A percentile compares a stretch with the other conserved stretches of the same genome.
These are phyloP conservation scores for Hyperoodon ampullatus DNA, from an alignment of 2,113 vertebrate species.

Conservation along the genomic window DNA sequence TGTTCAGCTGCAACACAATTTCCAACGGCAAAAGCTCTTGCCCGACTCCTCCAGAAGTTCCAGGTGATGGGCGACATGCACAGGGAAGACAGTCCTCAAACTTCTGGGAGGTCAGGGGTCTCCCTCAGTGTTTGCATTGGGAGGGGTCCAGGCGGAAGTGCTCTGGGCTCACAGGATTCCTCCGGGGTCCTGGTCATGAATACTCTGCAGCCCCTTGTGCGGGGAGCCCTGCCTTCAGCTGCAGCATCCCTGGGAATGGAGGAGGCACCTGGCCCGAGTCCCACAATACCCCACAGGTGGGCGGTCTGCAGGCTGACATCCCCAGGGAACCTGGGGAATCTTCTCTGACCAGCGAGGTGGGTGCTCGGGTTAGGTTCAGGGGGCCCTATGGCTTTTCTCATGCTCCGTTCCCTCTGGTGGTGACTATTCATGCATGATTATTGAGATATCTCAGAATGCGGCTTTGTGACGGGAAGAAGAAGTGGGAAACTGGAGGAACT, in stretches of 20 bases:
- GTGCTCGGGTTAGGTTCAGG: accelerated
- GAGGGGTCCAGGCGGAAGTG: background rate
- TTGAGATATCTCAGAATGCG: background rate
- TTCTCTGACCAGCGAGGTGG: background rate
- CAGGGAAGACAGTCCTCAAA: background rate
- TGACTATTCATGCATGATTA: accelerated
- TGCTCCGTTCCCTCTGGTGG: background rate
- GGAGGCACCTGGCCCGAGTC: background rate
- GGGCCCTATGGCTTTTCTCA: background rate
- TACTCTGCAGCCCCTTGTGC: background rate
- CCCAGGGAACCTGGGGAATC: background rate
- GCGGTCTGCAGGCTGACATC: background rate
- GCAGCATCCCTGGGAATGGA: background rate
- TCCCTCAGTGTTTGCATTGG: accelerated
- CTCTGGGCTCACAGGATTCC: background rate
- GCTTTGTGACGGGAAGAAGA: background rate
- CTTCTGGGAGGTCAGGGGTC: background rate
- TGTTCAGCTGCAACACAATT: background rate
- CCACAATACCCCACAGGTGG: background rate
- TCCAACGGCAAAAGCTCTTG: background rate
- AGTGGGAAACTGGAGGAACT: background rate
- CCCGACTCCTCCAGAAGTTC: background rate
- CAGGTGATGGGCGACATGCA: background rate
- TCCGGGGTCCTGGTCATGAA: background rate
- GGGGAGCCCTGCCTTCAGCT: background rate